phyloP scores from a whole-genome alignment of 2,888 invertebrate species.

The Hyalella azteca region DNA sequence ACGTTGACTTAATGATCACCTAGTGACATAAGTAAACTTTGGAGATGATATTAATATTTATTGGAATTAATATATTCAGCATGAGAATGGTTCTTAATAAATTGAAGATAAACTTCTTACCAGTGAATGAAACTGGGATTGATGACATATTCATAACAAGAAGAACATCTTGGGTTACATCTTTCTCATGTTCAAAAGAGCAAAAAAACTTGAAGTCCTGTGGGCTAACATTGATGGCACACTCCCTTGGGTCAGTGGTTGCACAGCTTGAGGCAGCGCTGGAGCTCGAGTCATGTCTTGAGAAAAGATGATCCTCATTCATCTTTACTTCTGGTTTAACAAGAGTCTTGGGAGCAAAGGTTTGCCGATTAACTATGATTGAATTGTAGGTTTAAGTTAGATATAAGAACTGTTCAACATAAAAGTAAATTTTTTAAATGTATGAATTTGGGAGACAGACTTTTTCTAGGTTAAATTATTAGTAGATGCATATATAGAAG shows the following conservation, averaged over 20 bases:
- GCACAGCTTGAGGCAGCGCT: constrained; percentile 22
- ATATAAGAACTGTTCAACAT: no score
- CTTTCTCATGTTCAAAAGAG: constrained; percentile 12
- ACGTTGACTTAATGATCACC: no score
- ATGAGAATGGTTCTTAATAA: neutral
- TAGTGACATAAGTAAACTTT: no score
- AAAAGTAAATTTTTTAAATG: no score
- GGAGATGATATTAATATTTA: neutral
- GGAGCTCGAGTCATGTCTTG: neutral
- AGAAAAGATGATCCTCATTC: neutral
- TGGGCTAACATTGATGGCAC: neutral
- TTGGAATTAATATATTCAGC: neutral
- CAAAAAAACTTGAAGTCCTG: neutral
- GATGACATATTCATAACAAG: neutral
- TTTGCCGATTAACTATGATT: no score
- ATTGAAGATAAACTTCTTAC: neutral
- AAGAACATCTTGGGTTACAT: neutral
- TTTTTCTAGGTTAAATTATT: no score
- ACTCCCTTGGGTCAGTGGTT: neutral
- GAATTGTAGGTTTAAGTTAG: no score
- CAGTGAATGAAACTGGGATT: neutral
- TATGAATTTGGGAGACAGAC: no score
- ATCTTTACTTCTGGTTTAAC: neutral
- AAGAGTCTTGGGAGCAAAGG: no score
- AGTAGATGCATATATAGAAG: no score